Percentiles rank a stretch among this genome's conserved stretches.
These are phyloP conservation scores for Phymorhynchus buccinoides DNA, from an alignment of 1,140 invertebrate genomes.

Conservation along the genomic window DNA sequence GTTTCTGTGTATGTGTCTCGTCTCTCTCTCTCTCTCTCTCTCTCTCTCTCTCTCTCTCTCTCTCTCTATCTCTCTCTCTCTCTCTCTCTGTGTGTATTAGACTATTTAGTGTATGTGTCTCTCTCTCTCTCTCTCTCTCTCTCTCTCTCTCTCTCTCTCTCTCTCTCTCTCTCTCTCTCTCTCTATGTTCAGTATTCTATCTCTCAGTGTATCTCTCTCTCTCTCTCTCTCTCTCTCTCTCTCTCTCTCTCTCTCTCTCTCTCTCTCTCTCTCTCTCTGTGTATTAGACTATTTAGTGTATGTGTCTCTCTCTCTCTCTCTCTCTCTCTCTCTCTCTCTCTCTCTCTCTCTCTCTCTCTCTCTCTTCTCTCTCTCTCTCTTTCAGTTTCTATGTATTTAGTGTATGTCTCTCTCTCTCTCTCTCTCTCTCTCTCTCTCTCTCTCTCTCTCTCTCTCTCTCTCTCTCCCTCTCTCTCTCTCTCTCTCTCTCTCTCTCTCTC, in stretches of 20 bases:
- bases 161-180: background rate
- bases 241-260: no score
- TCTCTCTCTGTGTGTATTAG: background rate
- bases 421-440: background rate
- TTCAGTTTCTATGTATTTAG: background rate
- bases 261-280: background rate
- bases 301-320: background rate
- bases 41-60: no score
- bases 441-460: background rate
- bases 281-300: no score
- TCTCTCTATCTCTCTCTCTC: no score
- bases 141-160: no score
- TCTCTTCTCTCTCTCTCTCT: background rate
- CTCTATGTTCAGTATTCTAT: background rate
- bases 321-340: background rate
- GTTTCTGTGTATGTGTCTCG: background rate
- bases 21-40: no score
- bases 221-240: background rate
- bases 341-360: background rate
- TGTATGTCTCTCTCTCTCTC: background rate
- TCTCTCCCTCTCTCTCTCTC: background rate
- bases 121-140: no score
- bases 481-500: background rate
- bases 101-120: background rate
- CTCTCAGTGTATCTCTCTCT: background rate